Evolutionary conservation across 2,888 invertebrate species (phyloP), one percentile per base, ranked within the genome.

Genomic region (Lasioglossum marginatum): DNA sequence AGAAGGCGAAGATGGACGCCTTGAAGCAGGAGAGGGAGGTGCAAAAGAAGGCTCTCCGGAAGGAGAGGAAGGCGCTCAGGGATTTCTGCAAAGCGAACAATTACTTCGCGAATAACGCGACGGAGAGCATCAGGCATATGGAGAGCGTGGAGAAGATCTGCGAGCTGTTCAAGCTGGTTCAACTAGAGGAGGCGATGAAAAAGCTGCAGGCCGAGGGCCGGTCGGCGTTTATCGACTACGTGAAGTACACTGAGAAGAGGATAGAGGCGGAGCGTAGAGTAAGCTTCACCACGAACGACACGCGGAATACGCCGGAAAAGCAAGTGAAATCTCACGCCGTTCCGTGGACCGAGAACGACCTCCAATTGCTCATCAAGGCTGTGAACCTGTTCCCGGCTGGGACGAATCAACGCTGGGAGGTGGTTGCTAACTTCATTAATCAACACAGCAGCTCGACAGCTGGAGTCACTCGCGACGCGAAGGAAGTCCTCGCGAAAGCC

Each of bases 341-440:
- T 0, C 96, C 96, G 19, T 99, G 99, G 99, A 96, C 96, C 23
- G 97, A 97, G 77, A 98, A 98, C 85, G 98, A 99, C 94, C 96
- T 98, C 34, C 98, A 98, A 93, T 96, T 98, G 72, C 96, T 99
- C 4, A 99, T 99, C 78, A 99, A 99, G 95, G 99, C 99, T 34
- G 99, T 99, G 0, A 99, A 99, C 95, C 95, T 99, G 6, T 99
- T 99, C 95, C 99, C 99, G 0, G 99, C 99, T 10, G 99, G 99
- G 27, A 99, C 99, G 0, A 98, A 97, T 93, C 98, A 98, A 94
- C 96, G 99, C 92, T 97, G 96, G 96, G 98, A 99, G 74, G 98
- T 99, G 0, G 98, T 99, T 6, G 98, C 99, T 0, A 98, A 98
- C 93, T 99, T 99, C 94, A 97, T 99, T 80, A 98, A 98, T 95